These are phyloP conservation scores for Rhamphomyia laevipes DNA, from an alignment of 2,888 invertebrate genomes.

Conservation along the genomic window DNA sequence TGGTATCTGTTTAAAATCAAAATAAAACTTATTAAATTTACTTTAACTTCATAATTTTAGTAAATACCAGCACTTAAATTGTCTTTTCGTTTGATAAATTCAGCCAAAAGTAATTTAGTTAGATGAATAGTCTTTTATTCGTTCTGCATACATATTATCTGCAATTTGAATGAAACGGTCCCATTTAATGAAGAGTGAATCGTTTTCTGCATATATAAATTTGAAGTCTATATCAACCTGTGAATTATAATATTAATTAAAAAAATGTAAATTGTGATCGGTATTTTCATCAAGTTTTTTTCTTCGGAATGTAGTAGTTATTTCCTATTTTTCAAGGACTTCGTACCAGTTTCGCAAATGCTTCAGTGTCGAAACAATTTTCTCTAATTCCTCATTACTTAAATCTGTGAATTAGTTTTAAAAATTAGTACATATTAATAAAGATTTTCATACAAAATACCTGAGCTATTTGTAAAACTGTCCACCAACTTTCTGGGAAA, in stretches of 20 bases:
- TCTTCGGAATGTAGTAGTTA: neutral
- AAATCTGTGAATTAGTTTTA: constrained; percentile 1
- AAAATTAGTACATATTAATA: neutral
- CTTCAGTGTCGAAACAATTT: neutral
- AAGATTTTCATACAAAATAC: neutral
- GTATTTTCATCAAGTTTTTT: neutral
- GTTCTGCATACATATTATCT: neutral
- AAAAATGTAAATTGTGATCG: neutral
- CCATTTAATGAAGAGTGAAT: neutral
- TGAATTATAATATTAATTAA: neutral
- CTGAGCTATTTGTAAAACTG: neutral
- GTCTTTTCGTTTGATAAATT: neutral
- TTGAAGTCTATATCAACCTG: neutral
- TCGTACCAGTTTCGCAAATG: neutral
- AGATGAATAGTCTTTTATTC: neutral
- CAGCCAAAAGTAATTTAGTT: neutral
- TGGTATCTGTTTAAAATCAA: neutral
- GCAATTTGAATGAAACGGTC: neutral
- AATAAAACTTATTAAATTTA: neutral
- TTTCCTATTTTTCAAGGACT: neutral
- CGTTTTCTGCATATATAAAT: neutral
- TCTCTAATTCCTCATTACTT: neutral
- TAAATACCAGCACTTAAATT: neutral
- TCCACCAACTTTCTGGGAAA: neutral
- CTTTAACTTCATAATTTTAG: neutral